A percentile compares a stretch with the other conserved stretches of the same genome.
phyloP scores from a whole-genome alignment of 2,797 vertebrate species.

The Saxicola maurus region DNA sequence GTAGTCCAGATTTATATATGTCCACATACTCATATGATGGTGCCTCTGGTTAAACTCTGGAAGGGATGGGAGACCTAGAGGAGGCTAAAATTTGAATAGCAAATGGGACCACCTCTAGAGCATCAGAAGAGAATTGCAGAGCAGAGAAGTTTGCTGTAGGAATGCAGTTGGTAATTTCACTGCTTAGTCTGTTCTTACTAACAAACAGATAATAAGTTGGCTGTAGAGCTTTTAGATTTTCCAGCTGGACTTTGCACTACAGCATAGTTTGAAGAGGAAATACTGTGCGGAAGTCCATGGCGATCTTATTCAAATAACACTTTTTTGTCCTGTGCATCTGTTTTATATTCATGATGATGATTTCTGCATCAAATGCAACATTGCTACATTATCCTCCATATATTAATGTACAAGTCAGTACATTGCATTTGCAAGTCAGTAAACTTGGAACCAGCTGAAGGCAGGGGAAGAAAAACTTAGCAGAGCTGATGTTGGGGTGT shows the following conservation, averaged over 20 bases:
- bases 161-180: background rate
- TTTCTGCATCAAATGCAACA: background rate
- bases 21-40: background rate
- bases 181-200: background rate
- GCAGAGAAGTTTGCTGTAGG: background rate
- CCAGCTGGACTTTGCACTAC: background rate
- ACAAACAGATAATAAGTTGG: background rate
- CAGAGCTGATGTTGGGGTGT: background rate
- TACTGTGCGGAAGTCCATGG: background rate
- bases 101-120: constrained; percentile 24
- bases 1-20: background rate
- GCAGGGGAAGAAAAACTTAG: background rate
- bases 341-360: background rate
- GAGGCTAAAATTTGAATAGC: constrained; percentile 12
- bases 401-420: background rate
- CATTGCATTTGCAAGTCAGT: background rate
- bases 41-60: constrained; percentile 9
- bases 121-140: background rate
- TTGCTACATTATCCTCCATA: background rate
- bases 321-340: background rate
- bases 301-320: background rate
- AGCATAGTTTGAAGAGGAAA: background rate
- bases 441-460: background rate
- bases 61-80: background rate
- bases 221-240: background rate